A percentile compares a stretch with the other conserved stretches of the same genome.
Conservation (phyloP, 2,888 invertebrate genomes). For the Trichacis sp. region DNA sequence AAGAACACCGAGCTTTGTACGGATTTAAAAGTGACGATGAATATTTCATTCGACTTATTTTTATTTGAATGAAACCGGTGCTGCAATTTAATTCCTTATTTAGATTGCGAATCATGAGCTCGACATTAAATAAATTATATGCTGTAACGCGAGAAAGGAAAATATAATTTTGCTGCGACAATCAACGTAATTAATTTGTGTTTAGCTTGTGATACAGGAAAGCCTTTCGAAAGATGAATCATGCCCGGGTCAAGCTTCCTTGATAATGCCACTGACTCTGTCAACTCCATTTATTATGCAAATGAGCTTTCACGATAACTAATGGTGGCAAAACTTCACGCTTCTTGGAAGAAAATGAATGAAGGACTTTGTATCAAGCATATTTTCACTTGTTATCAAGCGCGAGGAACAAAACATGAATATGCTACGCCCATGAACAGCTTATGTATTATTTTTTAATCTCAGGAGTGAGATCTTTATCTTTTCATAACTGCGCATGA, state of each 20-base stretch:
- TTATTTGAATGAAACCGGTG: neutral
- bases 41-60: neutral
- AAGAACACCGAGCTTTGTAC: neutral
- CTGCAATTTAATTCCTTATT: neutral
- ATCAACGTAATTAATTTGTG: conserved; percentile 39
- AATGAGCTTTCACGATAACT: conserved; percentile 43
- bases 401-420: neutral
- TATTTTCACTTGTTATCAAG: neutral
- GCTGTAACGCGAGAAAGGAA: neutral
- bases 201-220: conserved; percentile 27
- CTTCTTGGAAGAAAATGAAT: neutral
- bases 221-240: conserved; percentile 29
- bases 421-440: neutral
- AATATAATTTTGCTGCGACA: neutral
- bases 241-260: conserved; percentile 20
- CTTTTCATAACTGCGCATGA: too few species aligned
- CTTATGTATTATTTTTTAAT: neutral
- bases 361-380: neutral
- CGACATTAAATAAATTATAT: neutral
- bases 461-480: neutral
- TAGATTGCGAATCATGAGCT: too few species aligned
- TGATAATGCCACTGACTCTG: conserved; percentile 5
- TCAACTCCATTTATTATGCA: conserved; percentile 38
- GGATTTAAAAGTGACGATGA: neutral
- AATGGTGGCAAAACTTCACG: conserved; percentile 9